phyloP scores from a whole-genome alignment of 2,888 invertebrate species.

The Drosophila ustulata region DNA sequence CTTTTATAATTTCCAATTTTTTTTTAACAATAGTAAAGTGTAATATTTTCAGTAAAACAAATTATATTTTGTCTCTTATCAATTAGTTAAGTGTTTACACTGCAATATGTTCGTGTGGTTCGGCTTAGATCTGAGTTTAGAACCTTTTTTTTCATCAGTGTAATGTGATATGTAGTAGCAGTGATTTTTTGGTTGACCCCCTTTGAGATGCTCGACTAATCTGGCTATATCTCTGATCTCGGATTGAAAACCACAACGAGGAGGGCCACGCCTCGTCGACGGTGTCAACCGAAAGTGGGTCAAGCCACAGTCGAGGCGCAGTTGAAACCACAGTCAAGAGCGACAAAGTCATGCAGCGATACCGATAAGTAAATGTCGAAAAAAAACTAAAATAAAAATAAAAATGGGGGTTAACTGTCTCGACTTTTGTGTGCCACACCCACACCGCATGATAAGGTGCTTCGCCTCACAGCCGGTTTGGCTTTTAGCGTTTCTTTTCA shows the following conservation, averaged over 20 bases:
- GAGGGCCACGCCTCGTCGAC: constrained; percentile 32
- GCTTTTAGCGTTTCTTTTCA: constrained; percentile 15
- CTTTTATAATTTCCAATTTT: too few relatives aligned
- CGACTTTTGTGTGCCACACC: constrained; percentile 41
- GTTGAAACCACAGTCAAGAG: constrained; percentile 32
- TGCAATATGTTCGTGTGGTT: too few relatives aligned
- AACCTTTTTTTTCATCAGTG: too few relatives aligned
- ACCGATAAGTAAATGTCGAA: constrained; percentile 4
- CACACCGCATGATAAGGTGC: constrained; percentile 29
- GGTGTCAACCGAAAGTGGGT: constrained; percentile 55
- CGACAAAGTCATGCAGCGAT: constrained; percentile 36
- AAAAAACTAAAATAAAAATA: not conserved
- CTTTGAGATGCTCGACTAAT: not conserved
- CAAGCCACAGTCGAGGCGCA: constrained; percentile 53
- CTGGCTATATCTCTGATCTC: constrained; percentile 26
- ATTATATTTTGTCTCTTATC: too few relatives aligned
- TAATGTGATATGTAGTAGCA: too few relatives aligned
- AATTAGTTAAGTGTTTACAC: too few relatives aligned
- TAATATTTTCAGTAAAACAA: too few relatives aligned
- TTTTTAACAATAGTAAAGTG: too few relatives aligned
- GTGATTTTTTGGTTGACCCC: too few relatives aligned
- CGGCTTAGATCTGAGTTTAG: too few relatives aligned
- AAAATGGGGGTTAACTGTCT: constrained; percentile 34
- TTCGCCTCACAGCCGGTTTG: constrained; percentile 41
- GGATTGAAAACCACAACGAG: constrained; percentile 34